Percentiles rank a stretch among this genome's conserved stretches.
Conservation (phyloP, 2,888 invertebrate species). For the Lissonota sp. region DNA sequence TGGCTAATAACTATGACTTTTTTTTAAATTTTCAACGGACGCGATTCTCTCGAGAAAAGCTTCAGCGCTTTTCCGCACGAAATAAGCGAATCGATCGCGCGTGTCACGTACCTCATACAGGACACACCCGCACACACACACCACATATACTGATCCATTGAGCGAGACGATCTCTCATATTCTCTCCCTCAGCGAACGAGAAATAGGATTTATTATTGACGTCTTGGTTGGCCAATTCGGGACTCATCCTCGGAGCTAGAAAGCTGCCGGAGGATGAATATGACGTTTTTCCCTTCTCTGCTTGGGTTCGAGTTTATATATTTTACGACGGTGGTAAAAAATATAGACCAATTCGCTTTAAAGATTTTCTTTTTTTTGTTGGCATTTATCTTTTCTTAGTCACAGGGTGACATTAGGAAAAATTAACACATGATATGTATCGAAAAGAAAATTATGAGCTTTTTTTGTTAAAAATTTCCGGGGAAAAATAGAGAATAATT, state of each 20-base stretch:
- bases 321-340: neutral
- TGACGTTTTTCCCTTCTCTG: slow-evolving; percentile 6
- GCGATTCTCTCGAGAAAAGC: slow-evolving; percentile 29
- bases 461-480: no score
- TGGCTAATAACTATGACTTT: neutral
- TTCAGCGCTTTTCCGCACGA: slow-evolving; percentile 10
- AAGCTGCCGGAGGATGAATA: neutral
- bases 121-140: slow-evolving; percentile 4
- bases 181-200: neutral
- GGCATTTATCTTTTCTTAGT: no score
- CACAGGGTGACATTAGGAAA: no score
- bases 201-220: slow-evolving; percentile 54
- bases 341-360: neutral
- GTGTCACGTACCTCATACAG: neutral
- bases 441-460: no score
- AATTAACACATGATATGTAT: no score
- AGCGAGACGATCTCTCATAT: neutral
- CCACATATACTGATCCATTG: neutral
- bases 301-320: neutral
- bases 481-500: no score
- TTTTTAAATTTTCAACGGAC: neutral
- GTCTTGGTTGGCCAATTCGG: slow-evolving; percentile 52
- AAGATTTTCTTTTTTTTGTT: neutral
- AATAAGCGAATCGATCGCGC: slow-evolving; percentile 21
- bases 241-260: slow-evolving; percentile 23